A percentile compares a stretch with the other conserved stretches of the same genome.
phyloP scores from a whole-genome alignment of 2,888 invertebrate genomes.

The Clistopyga incitator region DNA sequence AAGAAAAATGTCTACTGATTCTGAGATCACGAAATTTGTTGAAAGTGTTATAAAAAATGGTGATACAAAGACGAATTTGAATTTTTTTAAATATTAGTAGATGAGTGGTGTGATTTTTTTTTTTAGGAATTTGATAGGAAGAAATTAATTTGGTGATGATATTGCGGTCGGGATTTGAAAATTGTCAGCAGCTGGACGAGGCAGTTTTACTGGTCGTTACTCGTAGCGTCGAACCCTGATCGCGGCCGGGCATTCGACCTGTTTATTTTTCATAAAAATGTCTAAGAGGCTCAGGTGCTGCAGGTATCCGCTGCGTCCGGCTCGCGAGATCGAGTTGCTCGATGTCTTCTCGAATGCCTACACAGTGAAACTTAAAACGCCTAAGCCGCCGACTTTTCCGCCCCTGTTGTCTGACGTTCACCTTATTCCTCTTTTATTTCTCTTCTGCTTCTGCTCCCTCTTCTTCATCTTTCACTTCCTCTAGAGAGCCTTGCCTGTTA shows the following conservation, averaged over 20 bases:
- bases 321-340: slow-evolving; percentile 83
- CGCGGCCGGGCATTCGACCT: slow-evolving; percentile 71
- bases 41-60: too few relatives aligned
- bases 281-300: slow-evolving; percentile 82
- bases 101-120: not conserved
- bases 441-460: slow-evolving; percentile 58
- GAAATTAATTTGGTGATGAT: not conserved
- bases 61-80: too few relatives aligned
- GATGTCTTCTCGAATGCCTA: slow-evolving; percentile 81
- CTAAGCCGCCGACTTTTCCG: slow-evolving; percentile 82
- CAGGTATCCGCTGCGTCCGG: slow-evolving; percentile 82
- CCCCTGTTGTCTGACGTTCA: slow-evolving; percentile 69
- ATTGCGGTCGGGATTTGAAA: slow-evolving; percentile 17
- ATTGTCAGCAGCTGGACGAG: slow-evolving; percentile 36
- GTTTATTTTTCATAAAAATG: slow-evolving; percentile 74
- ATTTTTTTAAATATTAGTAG: not conserved
- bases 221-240: slow-evolving; percentile 37
- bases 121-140: not conserved
- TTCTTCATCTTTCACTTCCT: slow-evolving; percentile 31
- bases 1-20: not conserved
- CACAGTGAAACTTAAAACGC: slow-evolving; percentile 82
- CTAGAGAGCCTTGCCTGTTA: slow-evolving; percentile 1
- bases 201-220: slow-evolving; percentile 54
- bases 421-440: slow-evolving; percentile 54
- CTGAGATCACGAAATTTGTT: not conserved